These are phyloP conservation scores for Uromys caudimaculatus DNA, from an alignment of 2,797 vertebrate species.

Conservation along the genomic window DNA sequence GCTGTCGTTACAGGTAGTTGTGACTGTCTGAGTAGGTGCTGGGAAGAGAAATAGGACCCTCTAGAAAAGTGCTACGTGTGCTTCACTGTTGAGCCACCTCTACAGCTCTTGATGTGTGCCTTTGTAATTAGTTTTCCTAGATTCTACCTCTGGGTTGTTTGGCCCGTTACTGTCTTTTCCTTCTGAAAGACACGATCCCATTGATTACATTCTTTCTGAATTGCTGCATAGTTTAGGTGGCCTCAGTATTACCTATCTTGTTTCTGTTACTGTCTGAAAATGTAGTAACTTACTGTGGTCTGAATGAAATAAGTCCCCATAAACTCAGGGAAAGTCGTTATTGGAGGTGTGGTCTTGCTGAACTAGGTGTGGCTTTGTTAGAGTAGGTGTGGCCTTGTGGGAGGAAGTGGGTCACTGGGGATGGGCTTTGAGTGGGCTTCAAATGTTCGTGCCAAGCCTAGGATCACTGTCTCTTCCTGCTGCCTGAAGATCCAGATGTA, in stretches of 20 bases:
- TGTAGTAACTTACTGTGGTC: not conserved
- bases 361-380: not conserved
- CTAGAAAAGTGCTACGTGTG: not conserved
- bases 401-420: not conserved
- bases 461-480: not conserved
- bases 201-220: not conserved
- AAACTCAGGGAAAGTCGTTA: not conserved
- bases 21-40: not conserved
- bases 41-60: not conserved
- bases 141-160: not conserved
- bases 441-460: not conserved
- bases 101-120: not conserved
- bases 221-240: not conserved
- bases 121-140: not conserved
- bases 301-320: not conserved
- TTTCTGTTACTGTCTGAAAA: slow-evolving; percentile 31
- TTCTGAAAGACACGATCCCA: not conserved
- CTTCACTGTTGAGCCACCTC: not conserved
- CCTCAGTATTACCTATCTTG: not conserved
- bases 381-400: not conserved
- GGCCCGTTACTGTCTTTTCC: not conserved
- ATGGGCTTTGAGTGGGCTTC: not conserved
- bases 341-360: not conserved
- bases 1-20: not conserved
- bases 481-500: not conserved